phyloP scores from a whole-genome alignment of 2,888 invertebrate genomes.

The Choreutis nemorana region DNA sequence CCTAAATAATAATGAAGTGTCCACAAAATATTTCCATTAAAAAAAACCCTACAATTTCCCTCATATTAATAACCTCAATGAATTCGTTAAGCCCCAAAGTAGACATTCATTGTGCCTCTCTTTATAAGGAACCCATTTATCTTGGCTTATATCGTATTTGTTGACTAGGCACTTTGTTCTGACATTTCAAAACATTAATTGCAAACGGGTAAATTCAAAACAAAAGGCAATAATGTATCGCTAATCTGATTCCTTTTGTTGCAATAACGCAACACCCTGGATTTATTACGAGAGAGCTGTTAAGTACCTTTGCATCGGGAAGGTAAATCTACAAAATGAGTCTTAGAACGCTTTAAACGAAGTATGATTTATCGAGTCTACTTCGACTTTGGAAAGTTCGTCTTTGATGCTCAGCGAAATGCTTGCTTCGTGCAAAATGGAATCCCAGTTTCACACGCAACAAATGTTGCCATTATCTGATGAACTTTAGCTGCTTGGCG shows the following conservation, averaged over 20 bases:
- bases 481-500: no score
- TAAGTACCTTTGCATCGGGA: constrained; percentile 43
- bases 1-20: no score
- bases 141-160: no score
- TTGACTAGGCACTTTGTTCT: no score
- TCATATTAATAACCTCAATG: no score
- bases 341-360: constrained; percentile 34
- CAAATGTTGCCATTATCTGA: constrained; percentile 62
- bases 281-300: constrained; percentile 59
- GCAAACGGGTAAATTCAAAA: constrained; percentile 31
- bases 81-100: no score
- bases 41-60: no score
- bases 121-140: no score
- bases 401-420: constrained; percentile 52
- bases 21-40: no score
- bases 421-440: constrained; percentile 51
- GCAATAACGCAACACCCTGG: constrained; percentile 48
- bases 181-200: constrained; percentile 30
- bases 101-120: no score
- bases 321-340: constrained; percentile 47
- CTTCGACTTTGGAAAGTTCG: constrained; percentile 18
- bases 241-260: constrained; percentile 58
- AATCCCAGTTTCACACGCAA: constrained; percentile 66
- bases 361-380: constrained; percentile 30
- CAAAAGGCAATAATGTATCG: constrained; percentile 42